Percentiles rank a stretch among this genome's conserved stretches.
phyloP scores from a whole-genome alignment of 2,888 invertebrate genomes.

The Caenorhabditis drosophilae region DNA sequence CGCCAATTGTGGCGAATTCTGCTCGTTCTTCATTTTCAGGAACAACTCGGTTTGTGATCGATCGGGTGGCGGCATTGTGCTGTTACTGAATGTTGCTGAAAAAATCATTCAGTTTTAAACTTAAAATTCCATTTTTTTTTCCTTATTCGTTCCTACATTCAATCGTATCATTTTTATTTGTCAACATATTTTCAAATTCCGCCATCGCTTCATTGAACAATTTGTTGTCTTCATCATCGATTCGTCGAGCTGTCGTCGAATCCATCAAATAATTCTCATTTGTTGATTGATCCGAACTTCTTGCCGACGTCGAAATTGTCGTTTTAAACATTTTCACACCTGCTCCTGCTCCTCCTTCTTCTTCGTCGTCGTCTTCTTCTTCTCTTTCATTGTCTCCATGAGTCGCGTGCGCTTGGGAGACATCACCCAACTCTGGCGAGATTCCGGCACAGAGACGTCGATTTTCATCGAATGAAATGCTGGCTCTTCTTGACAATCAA shows the following conservation, averaged over 20 bases:
- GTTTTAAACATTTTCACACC: no score
- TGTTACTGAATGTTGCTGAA: constrained; percentile 17
- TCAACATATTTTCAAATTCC: constrained; percentile 4
- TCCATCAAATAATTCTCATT: constrained; percentile 21
- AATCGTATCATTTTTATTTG: constrained; percentile 6
- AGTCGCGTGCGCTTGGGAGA: background rate
- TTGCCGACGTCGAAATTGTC: constrained; percentile 3
- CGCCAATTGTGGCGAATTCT: constrained; percentile 11
- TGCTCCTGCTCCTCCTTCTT: background rate
- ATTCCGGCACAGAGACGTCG: constrained; percentile 30
- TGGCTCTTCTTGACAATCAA: constrained; percentile 15
- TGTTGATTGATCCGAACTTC: background rate
- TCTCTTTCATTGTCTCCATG: no score
- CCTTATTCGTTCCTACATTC: constrained; percentile 7
- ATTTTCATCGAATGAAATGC: constrained; percentile 13
- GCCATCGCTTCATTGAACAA: constrained; percentile 12
- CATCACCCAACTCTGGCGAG: constrained; percentile 1
- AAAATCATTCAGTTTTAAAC: background rate
- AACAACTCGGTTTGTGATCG: constrained; percentile 17
- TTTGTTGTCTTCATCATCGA: background rate
- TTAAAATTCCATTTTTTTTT: background rate
- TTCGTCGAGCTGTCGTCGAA: constrained; percentile 15
- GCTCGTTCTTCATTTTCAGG: constrained; percentile 17
- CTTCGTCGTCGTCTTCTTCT: no score
- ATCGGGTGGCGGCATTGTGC: constrained; percentile 27